Percentiles rank a stretch among this genome's conserved stretches.
Evolutionary conservation across 2,888 invertebrate genomes (phyloP).

Genomic region (Neocrepidodera transversa): DNA sequence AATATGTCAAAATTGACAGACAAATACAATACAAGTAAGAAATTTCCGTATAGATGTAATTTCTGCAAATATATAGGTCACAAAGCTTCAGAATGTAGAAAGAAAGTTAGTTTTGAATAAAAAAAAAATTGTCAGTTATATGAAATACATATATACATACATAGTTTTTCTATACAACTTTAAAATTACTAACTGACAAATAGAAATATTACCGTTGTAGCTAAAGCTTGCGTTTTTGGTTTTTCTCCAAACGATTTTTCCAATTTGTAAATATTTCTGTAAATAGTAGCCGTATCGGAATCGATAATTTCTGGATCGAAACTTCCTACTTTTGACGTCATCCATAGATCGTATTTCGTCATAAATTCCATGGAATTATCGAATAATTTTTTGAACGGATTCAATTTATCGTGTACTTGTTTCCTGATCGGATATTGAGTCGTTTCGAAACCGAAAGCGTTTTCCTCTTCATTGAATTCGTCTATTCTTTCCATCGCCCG

Average conservation of each 20-base stretch:
- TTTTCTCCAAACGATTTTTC: slow-evolving; percentile 85
- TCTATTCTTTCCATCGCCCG: slow-evolving; percentile 82
- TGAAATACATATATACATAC: too few species aligned
- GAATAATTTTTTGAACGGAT: slow-evolving; percentile 86
- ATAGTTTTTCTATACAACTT: too few species aligned
- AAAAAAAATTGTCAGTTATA: too few species aligned
- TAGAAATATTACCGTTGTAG: slow-evolving; percentile 67
- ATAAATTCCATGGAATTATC: slow-evolving; percentile 89
- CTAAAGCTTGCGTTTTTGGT: slow-evolving; percentile 77
- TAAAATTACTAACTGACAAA: too few species aligned
- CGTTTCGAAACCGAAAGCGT: slow-evolving; percentile 84
- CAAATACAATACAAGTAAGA: too few species aligned
- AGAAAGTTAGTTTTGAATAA: too few species aligned
- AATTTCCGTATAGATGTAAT: too few species aligned
- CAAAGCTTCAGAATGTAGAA: too few species aligned
- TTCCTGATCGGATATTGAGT: slow-evolving; percentile 90
- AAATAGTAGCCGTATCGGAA: slow-evolving; percentile 71
- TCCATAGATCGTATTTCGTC: slow-evolving; percentile 84
- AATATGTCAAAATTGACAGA: too few species aligned
- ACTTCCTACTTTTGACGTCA: slow-evolving; percentile 81
- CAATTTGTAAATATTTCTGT: slow-evolving; percentile 83
- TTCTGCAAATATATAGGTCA: too few species aligned
- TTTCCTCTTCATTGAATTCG: slow-evolving; percentile 90
- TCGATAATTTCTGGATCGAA: slow-evolving; percentile 91
- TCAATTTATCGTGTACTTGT: slow-evolving; percentile 76